Evolutionary conservation across 2,888 invertebrate genomes (phyloP).

Genomic region (Andrena haemorrhoa): DNA sequence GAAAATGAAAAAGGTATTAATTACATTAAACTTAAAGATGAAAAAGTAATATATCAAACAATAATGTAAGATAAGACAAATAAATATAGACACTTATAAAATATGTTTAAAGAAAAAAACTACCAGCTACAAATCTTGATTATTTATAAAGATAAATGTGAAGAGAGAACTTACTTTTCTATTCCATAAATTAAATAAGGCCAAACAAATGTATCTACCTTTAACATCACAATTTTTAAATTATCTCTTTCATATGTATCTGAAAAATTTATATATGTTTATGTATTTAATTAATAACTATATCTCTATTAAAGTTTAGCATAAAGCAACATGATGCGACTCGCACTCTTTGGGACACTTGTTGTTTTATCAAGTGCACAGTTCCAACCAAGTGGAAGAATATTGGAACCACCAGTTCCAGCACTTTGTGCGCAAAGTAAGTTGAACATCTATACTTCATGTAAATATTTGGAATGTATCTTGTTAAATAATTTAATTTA

Average conservation of each 20-base stretch:
- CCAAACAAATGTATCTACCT: neutral
- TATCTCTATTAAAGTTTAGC: constrained; percentile 28
- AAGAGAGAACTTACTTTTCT: neutral
- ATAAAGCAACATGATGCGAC: constrained; percentile 75
- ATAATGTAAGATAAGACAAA: neutral
- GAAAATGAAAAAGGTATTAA: neutral
- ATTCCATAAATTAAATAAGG: neutral
- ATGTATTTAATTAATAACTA: constrained; percentile 4
- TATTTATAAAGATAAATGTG: neutral
- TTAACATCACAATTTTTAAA: neutral
- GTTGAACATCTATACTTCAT: constrained; percentile 43
- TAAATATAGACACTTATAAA: neutral
- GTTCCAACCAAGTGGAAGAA: constrained; percentile 90
- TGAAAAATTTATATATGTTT: neutral
- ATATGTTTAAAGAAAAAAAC: neutral
- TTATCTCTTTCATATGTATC: no score
- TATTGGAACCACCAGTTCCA: constrained; percentile 92
- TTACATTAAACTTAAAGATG: neutral
- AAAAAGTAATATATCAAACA: neutral
- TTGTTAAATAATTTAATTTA: neutral
- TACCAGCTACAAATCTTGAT: neutral
- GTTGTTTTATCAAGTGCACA: constrained; percentile 87
- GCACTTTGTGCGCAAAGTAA: constrained; percentile 92
- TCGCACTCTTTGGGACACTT: constrained; percentile 82
- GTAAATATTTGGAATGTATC: neutral